These are phyloP conservation scores for Calypte anna DNA, from an alignment of 2,113 vertebrate genomes.

Conservation along the genomic window DNA sequence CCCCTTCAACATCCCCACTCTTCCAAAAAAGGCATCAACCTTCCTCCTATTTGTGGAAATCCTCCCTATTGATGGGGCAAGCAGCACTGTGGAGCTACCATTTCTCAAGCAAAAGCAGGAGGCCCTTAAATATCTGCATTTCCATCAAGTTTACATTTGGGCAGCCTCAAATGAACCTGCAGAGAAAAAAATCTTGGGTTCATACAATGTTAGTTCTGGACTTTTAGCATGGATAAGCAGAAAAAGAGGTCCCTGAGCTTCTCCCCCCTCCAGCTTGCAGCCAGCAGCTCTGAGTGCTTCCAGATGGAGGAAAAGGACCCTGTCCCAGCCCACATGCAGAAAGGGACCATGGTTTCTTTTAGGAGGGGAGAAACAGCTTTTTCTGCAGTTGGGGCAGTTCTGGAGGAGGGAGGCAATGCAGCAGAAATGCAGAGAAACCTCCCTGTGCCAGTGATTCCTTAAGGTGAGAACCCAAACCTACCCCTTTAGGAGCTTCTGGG, in stretches of 20 bases:
- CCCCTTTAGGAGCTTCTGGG: accelerated
- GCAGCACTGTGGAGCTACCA: not conserved
- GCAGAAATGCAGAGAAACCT: not conserved
- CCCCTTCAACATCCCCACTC: not conserved
- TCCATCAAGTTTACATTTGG: not conserved
- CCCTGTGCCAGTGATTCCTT: not conserved
- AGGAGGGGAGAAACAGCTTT: not conserved
- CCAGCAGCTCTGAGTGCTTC: accelerated
- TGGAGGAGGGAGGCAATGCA: accelerated
- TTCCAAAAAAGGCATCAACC: accelerated
- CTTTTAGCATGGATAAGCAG: not conserved
- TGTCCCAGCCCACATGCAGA: not conserved
- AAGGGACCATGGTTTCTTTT: not conserved
- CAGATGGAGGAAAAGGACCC: not conserved
- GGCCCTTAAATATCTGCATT: not conserved
- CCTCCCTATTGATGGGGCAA: not conserved
- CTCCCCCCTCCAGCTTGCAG: not conserved
- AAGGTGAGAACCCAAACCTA: not conserved
- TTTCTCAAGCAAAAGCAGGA: not conserved
- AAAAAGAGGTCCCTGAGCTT: not conserved
- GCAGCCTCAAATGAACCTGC: not conserved
- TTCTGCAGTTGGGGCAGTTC: accelerated
- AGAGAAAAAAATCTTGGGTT: not conserved
- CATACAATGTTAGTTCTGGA: not conserved
- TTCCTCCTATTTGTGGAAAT: not conserved